These are phyloP conservation scores for Urosaurus nigricauda DNA, from an alignment of 2,797 vertebrate genomes.

Conservation along the genomic window DNA sequence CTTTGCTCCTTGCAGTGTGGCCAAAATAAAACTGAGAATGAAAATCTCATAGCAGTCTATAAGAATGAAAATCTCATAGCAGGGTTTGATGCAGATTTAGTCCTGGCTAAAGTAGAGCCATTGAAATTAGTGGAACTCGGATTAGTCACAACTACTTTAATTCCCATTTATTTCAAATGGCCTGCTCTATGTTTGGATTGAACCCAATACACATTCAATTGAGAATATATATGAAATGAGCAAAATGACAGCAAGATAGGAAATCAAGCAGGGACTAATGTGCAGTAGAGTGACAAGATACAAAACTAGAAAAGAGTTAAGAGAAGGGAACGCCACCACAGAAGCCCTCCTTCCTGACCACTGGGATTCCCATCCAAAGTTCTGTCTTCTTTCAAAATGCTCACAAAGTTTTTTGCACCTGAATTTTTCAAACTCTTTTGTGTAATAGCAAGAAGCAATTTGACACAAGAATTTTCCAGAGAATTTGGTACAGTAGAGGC, in stretches of 20 bases:
- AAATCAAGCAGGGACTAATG: neutral
- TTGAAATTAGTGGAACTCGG: too few relatives aligned
- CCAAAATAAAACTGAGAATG: neutral
- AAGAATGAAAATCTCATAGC: neutral
- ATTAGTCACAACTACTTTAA: too few relatives aligned
- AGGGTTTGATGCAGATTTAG: neutral
- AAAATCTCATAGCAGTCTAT: neutral
- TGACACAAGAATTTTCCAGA: neutral
- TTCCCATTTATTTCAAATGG: too few relatives aligned
- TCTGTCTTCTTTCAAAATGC: neutral
- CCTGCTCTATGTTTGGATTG: neutral
- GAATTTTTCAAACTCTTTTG: neutral
- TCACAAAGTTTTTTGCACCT: neutral
- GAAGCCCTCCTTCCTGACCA: neutral
- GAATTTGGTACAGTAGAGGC: neutral
- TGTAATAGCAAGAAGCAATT: neutral
- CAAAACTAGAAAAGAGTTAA: neutral
- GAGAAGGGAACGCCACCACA: neutral
- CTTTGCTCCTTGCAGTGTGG: too few relatives aligned
- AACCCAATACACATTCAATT: neutral
- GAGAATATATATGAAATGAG: too few relatives aligned
- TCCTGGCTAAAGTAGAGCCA: too few relatives aligned
- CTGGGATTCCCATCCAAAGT: too few relatives aligned
- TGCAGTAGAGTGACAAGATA: neutral
- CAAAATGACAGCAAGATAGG: too few relatives aligned